A percentile compares a stretch with the other conserved stretches of the same genome.
Evolutionary conservation across 2,888 invertebrate genomes (phyloP).

Genomic region (Drosophila niveifrons): DNA sequence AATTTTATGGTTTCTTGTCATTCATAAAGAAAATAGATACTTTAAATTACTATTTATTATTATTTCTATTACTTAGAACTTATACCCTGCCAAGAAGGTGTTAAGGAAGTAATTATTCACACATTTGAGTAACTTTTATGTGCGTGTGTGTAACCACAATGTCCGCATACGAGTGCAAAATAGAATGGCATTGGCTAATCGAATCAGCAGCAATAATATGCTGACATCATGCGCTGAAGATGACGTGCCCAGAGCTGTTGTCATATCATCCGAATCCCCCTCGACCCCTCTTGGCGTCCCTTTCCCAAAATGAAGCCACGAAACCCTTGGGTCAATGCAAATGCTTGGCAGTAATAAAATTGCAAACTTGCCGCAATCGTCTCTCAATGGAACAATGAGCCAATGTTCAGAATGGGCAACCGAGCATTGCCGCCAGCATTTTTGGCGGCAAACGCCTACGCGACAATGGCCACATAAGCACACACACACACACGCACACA

Average conservation of each 20-base stretch:
- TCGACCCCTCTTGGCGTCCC: not conserved
- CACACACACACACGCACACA: conserved; percentile 10
- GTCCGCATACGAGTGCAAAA: conserved; percentile 1
- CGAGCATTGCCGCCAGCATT: conserved; percentile 62
- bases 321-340: conserved; percentile 49
- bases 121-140: not conserved
- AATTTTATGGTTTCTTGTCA: too few relatives aligned
- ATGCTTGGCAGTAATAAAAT: conserved; percentile 62
- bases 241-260: conserved; percentile 44
- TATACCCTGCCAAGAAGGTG: not conserved
- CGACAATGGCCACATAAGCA: conserved; percentile 35
- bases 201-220: conserved; percentile 37
- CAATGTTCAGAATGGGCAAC: conserved; percentile 46
- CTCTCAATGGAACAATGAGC: conserved; percentile 69
- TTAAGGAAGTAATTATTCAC: not conserved
- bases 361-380: conserved; percentile 62
- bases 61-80: too few relatives aligned
- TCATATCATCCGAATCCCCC: not conserved
- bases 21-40: too few relatives aligned
- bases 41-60: too few relatives aligned
- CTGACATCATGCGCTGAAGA: conserved; percentile 60
- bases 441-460: conserved; percentile 79
- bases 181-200: conserved; percentile 30
- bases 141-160: too few relatives aligned
- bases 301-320: not conserved